Evolutionary conservation across 2,797 vertebrate genomes (phyloP).

Genomic region (Kryptopterus vitreolus): DNA sequence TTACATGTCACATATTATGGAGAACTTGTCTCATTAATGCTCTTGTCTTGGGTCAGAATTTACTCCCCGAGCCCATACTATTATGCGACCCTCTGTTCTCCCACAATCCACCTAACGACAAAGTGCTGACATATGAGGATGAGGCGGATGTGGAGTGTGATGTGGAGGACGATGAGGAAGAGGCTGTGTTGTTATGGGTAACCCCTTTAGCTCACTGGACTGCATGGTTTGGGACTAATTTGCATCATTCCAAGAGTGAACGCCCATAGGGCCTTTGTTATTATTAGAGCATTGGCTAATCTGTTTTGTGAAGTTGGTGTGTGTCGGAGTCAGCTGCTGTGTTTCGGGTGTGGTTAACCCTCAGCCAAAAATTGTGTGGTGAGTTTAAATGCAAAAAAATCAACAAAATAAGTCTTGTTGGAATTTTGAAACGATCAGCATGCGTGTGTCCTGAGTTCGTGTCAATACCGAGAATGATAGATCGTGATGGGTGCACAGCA

Average conservation of each 20-base stretch:
- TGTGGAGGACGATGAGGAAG: conserved; percentile 66
- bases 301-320: not conserved
- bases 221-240: conserved; percentile 53
- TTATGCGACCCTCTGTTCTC: conserved; percentile 39
- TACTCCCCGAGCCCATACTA: conserved; percentile 53
- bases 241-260: not conserved
- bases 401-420: not conserved
- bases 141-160: conserved; percentile 48
- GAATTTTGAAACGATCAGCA: not conserved
- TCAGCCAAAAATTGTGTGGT: not conserved
- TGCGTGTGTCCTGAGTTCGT: not conserved
- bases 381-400: not conserved
- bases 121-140: conserved; percentile 36
- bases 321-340: not conserved
- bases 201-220: conserved; percentile 56
- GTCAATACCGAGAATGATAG: not conserved
- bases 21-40: not conserved
- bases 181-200: conserved; percentile 76
- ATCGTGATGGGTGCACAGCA: too few relatives aligned
- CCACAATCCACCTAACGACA: conserved; percentile 50
- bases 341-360: not conserved
- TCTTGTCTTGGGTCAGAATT: conserved; percentile 50
- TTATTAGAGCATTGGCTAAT: not conserved
- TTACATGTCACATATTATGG: too few relatives aligned
- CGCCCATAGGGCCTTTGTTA: not conserved